Evolutionary conservation across 2,113 vertebrate genomes (phyloP).

Genomic region (Smithornis capensis): DNA sequence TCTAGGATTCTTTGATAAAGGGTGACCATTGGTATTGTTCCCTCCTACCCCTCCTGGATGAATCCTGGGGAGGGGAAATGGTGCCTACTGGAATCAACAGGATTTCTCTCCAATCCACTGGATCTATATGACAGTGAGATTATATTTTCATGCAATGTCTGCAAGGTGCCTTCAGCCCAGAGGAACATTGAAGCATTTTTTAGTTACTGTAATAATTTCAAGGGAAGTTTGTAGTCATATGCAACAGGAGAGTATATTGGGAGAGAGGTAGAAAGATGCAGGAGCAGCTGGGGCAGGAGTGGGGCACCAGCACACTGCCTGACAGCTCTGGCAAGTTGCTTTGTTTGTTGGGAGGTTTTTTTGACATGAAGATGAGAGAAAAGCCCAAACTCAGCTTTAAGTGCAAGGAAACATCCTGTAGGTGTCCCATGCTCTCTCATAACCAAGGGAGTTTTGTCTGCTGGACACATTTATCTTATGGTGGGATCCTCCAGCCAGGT

Average conservation of each 20-base stretch:
- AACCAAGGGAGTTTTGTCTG: background rate
- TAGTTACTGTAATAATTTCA: background rate
- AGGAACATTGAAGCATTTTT: background rate
- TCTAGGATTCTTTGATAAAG: background rate
- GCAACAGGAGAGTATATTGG: background rate
- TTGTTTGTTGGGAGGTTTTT: background rate
- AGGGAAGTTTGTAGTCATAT: background rate
- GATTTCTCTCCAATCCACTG: background rate
- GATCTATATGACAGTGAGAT: background rate
- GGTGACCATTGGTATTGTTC: too few species aligned
- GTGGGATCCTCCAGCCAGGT: fast-evolving
- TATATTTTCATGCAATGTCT: background rate
- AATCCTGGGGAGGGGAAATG: background rate
- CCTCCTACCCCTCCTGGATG: fast-evolving
- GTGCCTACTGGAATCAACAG: background rate
- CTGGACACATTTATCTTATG: background rate
- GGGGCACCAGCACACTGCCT: background rate
- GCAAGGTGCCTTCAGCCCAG: background rate
- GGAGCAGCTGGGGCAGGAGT: background rate
- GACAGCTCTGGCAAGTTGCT: background rate
- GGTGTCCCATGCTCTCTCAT: background rate
- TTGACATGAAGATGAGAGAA: background rate
- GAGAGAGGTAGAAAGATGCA: background rate
- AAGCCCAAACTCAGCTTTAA: background rate
- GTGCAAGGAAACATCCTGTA: background rate